phyloP scores from a whole-genome alignment of 2,113 vertebrate species.

The Trachemys scripta region DNA sequence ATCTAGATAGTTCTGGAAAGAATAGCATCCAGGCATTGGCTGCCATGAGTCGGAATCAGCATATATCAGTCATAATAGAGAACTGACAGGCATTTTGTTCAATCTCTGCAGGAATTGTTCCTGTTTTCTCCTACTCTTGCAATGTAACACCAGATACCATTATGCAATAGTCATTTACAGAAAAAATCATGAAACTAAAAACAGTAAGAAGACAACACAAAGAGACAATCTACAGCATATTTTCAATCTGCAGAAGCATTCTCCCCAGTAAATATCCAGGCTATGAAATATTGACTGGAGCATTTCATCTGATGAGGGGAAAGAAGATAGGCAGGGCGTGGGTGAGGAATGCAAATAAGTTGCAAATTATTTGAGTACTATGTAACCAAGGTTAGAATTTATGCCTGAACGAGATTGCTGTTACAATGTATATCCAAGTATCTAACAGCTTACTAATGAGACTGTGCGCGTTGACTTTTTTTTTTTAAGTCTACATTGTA shows the following conservation, averaged over 20 bases:
- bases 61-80: fast-evolving
- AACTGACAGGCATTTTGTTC: not conserved
- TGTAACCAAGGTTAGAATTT: not conserved
- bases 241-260: not conserved
- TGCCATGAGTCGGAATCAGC: not conserved
- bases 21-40: not conserved
- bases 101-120: not conserved
- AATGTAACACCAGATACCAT: not conserved
- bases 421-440: not conserved
- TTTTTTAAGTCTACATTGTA: not conserved
- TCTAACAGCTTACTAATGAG: not conserved
- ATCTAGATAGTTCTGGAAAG: not conserved
- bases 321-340: not conserved
- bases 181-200: not conserved
- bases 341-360: not conserved
- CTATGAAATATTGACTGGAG: not conserved
- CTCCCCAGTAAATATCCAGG: not conserved
- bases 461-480: too few relatives aligned
- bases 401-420: not conserved
- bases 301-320: not conserved
- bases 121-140: not conserved
- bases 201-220: not conserved
- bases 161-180: fast-evolving
- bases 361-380: not conserved
- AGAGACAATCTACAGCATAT: not conserved